A percentile compares a stretch with the other conserved stretches of the same genome.
Conservation (phyloP, 2,113 vertebrate genomes). For the Elachura formosa region DNA sequence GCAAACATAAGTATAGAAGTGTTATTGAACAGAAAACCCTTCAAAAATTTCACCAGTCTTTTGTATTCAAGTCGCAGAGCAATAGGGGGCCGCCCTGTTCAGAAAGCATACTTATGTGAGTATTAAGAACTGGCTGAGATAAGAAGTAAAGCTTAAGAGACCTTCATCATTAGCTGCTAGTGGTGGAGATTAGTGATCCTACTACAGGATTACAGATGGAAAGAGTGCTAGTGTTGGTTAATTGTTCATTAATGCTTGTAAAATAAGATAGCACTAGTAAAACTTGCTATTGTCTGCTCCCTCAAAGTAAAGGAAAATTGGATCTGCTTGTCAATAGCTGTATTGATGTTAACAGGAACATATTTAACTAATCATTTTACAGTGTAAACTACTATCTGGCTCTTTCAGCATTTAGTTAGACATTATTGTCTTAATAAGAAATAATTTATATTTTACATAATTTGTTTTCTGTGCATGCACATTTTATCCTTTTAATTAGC, state of each 20-base stretch:
- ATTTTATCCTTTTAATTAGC: conserved; percentile 8
- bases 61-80: conserved; percentile 78
- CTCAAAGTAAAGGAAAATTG: conserved; percentile 71
- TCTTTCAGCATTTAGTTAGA: conserved; percentile 66
- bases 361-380: conserved; percentile 64
- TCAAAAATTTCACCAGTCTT: conserved; percentile 81
- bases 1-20: conserved; percentile 80
- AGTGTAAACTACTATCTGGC: conserved; percentile 55
- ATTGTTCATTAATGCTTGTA: conserved; percentile 87
- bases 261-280: conserved; percentile 77
- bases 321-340: conserved; percentile 64
- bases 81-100: conserved; percentile 75
- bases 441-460: conserved; percentile 31
- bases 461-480: not conserved
- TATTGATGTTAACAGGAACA: conserved; percentile 62
- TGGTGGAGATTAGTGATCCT: conserved; percentile 84
- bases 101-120: conserved; percentile 81
- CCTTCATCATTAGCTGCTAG: conserved; percentile 87
- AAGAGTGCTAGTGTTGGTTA: conserved; percentile 81
- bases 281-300: conserved; percentile 72
- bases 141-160: conserved; percentile 84
- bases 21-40: conserved; percentile 80
- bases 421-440: conserved; percentile 39
- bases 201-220: conserved; percentile 82
- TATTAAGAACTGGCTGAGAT: conserved; percentile 85